Percentiles rank a stretch among this genome's conserved stretches.
Evolutionary conservation across 2,888 invertebrate genomes (phyloP).

Genomic region (Mesorhabditis belari): DNA sequence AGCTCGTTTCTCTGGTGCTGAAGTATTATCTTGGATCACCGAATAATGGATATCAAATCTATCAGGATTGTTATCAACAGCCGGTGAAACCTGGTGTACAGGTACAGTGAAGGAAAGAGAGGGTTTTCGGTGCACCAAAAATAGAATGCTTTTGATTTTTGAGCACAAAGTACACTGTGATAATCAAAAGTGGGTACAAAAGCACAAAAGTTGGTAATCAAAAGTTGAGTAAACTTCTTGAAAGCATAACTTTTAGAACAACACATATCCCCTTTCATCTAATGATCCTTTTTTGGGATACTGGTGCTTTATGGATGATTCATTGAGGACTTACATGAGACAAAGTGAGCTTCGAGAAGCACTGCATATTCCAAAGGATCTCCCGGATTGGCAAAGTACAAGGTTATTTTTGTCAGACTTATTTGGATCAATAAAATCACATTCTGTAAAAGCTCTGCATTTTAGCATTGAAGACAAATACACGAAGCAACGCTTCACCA

Average conservation of each 20-base stretch:
- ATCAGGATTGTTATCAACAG: neutral
- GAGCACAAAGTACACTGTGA: too few species aligned
- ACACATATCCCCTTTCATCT: conserved; percentile 31
- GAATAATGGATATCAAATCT: neutral
- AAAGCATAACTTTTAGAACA: too few species aligned
- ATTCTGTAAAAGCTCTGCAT: neutral
- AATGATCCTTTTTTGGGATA: conserved; percentile 23
- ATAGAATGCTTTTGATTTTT: neutral
- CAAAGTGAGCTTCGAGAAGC: conserved; percentile 19
- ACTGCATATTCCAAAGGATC: conserved; percentile 31
- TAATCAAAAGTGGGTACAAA: too few species aligned
- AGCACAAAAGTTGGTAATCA: too few species aligned
- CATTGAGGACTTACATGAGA: conserved; percentile 20
- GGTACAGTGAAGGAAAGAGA: too few species aligned
- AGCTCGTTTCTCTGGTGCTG: neutral
- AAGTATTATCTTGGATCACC: neutral
- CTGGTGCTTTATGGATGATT: conserved; percentile 28
- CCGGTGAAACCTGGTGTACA: too few species aligned
- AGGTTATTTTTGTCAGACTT: conserved; percentile 10
- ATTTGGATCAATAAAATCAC: neutral
- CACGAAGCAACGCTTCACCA: neutral
- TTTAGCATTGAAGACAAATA: neutral
- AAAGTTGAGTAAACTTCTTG: too few species aligned
- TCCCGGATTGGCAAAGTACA: conserved; percentile 24
- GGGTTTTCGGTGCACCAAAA: neutral